Percentiles rank a stretch among this genome's conserved stretches.
phyloP scores from a whole-genome alignment of 2,888 invertebrate species.

The Caenorhabditis virilis region DNA sequence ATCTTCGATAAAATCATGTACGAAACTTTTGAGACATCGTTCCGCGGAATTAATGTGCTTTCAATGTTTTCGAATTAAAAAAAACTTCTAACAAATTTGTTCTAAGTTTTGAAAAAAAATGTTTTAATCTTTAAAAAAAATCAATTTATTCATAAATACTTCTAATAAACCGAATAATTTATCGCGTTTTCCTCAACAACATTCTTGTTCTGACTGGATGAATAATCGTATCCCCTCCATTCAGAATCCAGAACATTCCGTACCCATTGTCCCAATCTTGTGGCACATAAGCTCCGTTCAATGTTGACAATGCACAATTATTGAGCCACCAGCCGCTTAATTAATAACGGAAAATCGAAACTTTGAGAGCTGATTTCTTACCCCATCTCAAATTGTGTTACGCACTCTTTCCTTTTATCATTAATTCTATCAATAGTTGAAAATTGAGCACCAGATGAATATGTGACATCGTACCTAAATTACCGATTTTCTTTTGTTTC shows the following conservation, averaged over 20 bases:
- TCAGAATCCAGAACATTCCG: conserved; percentile 55
- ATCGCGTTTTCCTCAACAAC: conserved; percentile 34
- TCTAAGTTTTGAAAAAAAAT: conserved; percentile 6
- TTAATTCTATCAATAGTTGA: conserved; percentile 59
- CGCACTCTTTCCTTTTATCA: conserved; percentile 51
- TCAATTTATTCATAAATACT: not conserved
- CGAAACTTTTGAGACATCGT: no score
- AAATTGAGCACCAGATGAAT: conserved; percentile 47
- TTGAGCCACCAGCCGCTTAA: conserved; percentile 61
- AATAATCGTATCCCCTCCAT: conserved; percentile 45
- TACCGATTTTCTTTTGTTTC: no score
- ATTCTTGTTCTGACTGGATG: conserved; percentile 53
- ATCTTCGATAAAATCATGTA: no score
- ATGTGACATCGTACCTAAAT: no score
- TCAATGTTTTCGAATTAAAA: no score
- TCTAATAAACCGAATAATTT: not conserved
- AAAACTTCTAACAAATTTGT: not conserved
- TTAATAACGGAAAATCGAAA: conserved; percentile 8
- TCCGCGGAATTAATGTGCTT: no score
- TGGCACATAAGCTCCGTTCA: conserved; percentile 59
- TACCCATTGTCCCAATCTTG: conserved; percentile 55
- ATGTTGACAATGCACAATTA: conserved; percentile 54
- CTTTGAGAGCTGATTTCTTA: conserved; percentile 15
- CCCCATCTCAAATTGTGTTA: conserved; percentile 57
- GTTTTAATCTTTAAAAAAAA: not conserved